Base-by-base conservation (phyloP, 1,140 invertebrate genomes). In the Hycleus cichorii region DNA sequence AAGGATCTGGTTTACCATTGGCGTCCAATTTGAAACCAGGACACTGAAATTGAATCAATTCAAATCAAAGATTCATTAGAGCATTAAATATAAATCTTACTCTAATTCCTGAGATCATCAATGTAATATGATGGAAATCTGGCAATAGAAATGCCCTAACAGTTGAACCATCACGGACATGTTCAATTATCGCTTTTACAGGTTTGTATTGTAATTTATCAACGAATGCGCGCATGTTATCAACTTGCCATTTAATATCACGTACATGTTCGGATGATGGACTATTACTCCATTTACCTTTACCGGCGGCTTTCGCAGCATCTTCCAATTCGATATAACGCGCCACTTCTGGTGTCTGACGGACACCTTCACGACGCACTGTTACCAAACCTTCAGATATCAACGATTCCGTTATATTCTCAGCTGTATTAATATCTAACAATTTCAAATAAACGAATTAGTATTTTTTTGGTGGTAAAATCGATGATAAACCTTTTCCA, bases 121-220 rank as follows among this genome's bases (percentile, higher is more conserved):
- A 70, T 1, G 93, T 97, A 39, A 97, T 85, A 63, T 93, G 87
- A 62, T 93, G 84, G 73, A 87, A 95, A 57, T 88, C 85, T 3
- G 95, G 94, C 32, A 96, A 71, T 1, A 99, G 75, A 64, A 97
- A 91, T 1, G 89, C 88, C 58, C 94, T 81, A 2, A 97, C 83
- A 1, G 95, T 98, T 12, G 94, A 97, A 2, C 96, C 96, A 78
- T 98, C 95, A 58, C 94, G 81, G 1, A 99, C 94, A 80, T 95
- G 89, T 75, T 98, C 95, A 69, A 98, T 90, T 26, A 97, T 84
- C 48, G 93, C 93, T 73, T 86, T 80, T 8, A 95, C 76, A 0
- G 88, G 89, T 69, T 93, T 90, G 39, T 84, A 82, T 32, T 83
- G 83, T 59, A 84, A 83, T 59, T 89, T 85, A 53, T 94, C 91